Conservation (phyloP, 2,113 vertebrate genomes). For the Dipodomys merriami region DNA sequence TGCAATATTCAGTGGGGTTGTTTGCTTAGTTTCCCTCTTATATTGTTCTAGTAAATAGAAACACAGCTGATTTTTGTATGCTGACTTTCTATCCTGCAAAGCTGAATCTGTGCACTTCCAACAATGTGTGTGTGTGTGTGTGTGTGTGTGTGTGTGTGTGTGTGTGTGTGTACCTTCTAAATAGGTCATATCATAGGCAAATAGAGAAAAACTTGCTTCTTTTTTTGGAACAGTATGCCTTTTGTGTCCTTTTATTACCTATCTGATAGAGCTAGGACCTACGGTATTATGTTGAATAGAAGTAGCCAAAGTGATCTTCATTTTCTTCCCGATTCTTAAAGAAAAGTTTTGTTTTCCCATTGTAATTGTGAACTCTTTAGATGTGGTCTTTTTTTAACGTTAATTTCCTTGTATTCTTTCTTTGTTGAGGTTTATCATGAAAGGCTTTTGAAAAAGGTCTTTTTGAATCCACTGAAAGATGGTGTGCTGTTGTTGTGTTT, state of each 20-base stretch:
- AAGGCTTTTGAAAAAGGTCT: neutral
- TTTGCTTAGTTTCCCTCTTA: neutral
- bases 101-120: neutral
- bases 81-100: too few relatives aligned
- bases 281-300: neutral
- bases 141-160: neutral
- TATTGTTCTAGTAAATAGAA: neutral
- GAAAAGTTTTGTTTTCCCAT: neutral
- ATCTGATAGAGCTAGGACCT: neutral
- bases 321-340: neutral
- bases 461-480: neutral
- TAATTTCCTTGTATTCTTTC: neutral
- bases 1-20: neutral
- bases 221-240: neutral
- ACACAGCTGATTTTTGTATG: neutral
- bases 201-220: neutral
- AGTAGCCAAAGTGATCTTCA: neutral
- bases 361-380: neutral
- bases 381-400: neutral
- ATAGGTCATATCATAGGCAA: neutral
- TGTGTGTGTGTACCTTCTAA: neutral
- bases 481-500: neutral
- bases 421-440: neutral
- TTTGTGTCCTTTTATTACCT: neutral
- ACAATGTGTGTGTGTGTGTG: neutral